A percentile compares a stretch with the other conserved stretches of the same genome.
Conservation (phyloP, 1,140 invertebrate genomes). For the Nautilus pompilius region DNA sequence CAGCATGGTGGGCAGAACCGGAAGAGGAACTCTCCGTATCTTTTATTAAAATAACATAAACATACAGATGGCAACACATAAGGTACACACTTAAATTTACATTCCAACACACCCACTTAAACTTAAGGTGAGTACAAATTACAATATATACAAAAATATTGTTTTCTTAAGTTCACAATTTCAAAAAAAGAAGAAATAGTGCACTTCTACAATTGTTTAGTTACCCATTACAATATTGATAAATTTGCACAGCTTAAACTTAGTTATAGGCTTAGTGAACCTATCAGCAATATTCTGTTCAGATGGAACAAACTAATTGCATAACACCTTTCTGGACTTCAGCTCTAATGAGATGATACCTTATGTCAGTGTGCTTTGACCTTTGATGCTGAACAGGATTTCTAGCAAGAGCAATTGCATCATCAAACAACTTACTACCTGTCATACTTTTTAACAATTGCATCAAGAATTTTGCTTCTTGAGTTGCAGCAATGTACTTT, state of each 20-base stretch:
- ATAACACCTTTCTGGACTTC: slow-evolving; percentile 18
- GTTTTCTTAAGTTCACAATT: too few species aligned
- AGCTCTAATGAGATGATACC: slow-evolving; percentile 48
- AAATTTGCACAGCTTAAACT: background rate
- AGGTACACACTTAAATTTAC: too few species aligned
- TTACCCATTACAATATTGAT: too few species aligned
- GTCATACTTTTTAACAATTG: slow-evolving; percentile 9
- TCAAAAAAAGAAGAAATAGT: too few species aligned
- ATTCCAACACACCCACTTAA: too few species aligned
- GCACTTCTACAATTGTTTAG: too few species aligned
- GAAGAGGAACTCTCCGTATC: too few species aligned
- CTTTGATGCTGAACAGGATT: slow-evolving; percentile 52
- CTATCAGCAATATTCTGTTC: slow-evolving; percentile 4
- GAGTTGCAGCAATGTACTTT: slow-evolving; percentile 39
- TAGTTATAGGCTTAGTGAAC: slow-evolving; percentile 12
- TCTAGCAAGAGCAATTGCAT: slow-evolving; percentile 47
- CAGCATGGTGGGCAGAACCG: too few species aligned
- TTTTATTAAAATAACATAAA: too few species aligned
- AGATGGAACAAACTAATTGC: slow-evolving; percentile 1
- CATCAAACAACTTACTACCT: background rate
- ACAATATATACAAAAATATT: too few species aligned
- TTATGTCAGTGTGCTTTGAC: slow-evolving; percentile 52
- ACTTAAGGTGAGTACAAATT: too few species aligned
- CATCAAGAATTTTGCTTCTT: slow-evolving; percentile 21
- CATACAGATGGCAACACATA: too few species aligned